Evolutionary conservation across 2,888 invertebrate genomes (phyloP).

Genomic region (Melikaiella ostensackeni): DNA sequence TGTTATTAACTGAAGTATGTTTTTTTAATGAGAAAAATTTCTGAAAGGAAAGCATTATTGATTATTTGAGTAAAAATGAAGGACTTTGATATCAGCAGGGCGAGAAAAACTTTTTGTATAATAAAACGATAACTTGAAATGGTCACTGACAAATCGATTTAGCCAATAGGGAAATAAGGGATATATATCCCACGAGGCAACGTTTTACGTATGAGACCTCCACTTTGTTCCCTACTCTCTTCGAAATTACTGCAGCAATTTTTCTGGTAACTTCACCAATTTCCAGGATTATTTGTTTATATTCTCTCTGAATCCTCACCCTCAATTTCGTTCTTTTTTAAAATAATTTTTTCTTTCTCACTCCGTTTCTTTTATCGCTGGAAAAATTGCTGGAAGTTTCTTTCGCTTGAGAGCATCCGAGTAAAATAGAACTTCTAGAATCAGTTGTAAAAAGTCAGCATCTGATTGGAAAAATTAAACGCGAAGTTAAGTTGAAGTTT

Average conservation of each 20-base stretch:
- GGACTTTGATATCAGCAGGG: background rate
- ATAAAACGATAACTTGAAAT: conserved; percentile 52
- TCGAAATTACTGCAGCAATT: background rate
- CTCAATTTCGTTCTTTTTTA: background rate
- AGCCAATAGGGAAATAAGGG: background rate
- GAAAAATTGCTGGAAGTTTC: background rate
- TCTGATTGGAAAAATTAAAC: background rate
- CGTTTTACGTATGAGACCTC: background rate
- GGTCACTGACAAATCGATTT: conserved; percentile 46
- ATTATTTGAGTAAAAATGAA: background rate
- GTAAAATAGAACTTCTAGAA: background rate
- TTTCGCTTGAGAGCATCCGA: background rate
- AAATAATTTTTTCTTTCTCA: background rate
- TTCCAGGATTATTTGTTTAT: background rate
- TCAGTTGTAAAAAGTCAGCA: conserved; percentile 17
- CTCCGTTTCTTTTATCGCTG: background rate
- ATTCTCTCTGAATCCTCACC: background rate
- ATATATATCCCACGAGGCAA: background rate
- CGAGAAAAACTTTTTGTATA: conserved; percentile 44
- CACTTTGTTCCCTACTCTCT: background rate
- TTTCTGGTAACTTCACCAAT: background rate
- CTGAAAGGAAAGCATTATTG: background rate
- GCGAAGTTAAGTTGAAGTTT: background rate
- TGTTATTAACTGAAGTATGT: background rate
- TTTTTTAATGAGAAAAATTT: background rate